Evolutionary conservation across 2,113 vertebrate species (phyloP), one percentile per base, ranked within the genome.

Genomic region (Rana temporaria): DNA sequence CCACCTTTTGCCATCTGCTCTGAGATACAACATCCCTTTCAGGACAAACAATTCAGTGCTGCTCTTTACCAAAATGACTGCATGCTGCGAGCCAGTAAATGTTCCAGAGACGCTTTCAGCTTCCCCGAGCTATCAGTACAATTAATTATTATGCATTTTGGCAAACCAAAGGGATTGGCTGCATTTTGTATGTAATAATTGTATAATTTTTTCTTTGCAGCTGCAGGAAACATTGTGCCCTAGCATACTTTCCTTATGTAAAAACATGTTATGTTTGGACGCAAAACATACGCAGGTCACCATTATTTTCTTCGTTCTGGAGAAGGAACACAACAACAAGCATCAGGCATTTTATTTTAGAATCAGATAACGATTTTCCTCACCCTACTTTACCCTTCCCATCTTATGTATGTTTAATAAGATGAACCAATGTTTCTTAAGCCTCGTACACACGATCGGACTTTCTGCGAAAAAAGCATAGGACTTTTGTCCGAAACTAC

Each of bases 251-350:
- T 80, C 66, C 78, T 80, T 80, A 70, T 80, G 78, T 80, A 80
- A 80, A 80, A 80, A 69, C 78, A 70, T 80, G 66, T 80, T 80
- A 70, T 80, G 55, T 70, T 80, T 80, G 78, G 78, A 80, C 12
- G 57, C 42, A 57, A 70, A 62, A 68, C 65, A 70, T 48, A 68
- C 62, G 64, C 67, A 71, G 18, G 78, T 70, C 34, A 48, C n/a
- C 11, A 56, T 69, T n/a, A 52, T 62, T 79, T 57, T 57, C 22
- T 57, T 18, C 30, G 59, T 79, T 32, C 42, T 59, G 16, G 26
- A n/a, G 20, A 26, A 78, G 42, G 18, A 62, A 65, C 7, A n/a
- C 15, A 59, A n/a, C 15, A 59, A 65, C 19, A 48, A 48, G 42
- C 42, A 9, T 48, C 12, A 48, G 42, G 42, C 42, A 11, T 48